Evolutionary conservation across 2,888 invertebrate species (phyloP).

Genomic region (Cremastinae sp.): DNA sequence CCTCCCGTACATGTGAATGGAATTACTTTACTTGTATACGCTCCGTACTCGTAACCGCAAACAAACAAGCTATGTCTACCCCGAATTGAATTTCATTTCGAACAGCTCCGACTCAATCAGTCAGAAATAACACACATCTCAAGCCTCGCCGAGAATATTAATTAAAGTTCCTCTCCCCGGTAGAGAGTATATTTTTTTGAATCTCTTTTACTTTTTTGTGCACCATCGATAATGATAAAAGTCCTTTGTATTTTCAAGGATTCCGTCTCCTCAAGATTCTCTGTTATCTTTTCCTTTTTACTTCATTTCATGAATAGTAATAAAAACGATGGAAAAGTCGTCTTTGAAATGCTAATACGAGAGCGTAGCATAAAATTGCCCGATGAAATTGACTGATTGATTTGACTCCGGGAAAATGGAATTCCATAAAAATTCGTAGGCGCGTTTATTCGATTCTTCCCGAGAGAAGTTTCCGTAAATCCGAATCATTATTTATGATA

Average conservation of each 20-base stretch:
- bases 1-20: neutral
- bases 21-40: neutral
- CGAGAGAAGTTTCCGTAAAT: too few species aligned
- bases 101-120: constrained; percentile 37
- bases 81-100: constrained; percentile 27
- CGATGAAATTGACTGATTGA: too few species aligned
- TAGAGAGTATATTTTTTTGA: neutral
- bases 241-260: constrained; percentile 28
- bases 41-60: constrained; percentile 8
- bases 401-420: too few species aligned
- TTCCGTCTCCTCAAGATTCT: constrained; percentile 8
- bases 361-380: too few species aligned
- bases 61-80: constrained; percentile 7
- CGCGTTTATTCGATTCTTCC: too few species aligned
- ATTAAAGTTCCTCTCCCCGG: neutral
- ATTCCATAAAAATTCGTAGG: neutral
- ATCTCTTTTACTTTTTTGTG: neutral
- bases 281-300: neutral
- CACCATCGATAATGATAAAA: neutral
- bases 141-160: constrained; percentile 4
- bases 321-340: neutral
- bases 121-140: constrained; percentile 17
- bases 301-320: neutral
- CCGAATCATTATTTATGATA: too few species aligned
- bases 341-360: neutral